Base-by-base conservation (phyloP, 1,140 invertebrate species). In the Rhyacophila brunnea region DNA sequence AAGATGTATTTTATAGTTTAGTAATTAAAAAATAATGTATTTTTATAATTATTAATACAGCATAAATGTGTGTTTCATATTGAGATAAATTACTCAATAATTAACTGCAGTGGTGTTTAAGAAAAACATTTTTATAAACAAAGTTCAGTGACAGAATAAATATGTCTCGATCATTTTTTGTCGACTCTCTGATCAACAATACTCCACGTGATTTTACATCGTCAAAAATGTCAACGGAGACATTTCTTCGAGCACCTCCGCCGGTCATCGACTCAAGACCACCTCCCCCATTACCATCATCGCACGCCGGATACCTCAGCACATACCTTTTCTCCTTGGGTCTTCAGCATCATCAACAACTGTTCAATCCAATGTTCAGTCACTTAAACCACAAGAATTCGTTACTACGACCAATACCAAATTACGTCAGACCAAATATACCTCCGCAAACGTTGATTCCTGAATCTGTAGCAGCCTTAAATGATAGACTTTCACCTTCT, bases 81-180 rank as follows among this genome's bases (percentile, higher is more conserved):
- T 35, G 34, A 35, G 6, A n/a, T 35, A 35, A 35, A 35, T 7
- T 35, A 35, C n/a, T n/a, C n/a, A n/a, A n/a, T n/a, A n/a, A n/a
- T n/a, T n/a, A n/a, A n/a, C n/a, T n/a, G n/a, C n/a, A n/a, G n/a
- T n/a, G n/a, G n/a, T n/a, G n/a, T n/a, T n/a, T n/a, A n/a, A n/a
- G n/a, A n/a, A n/a, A n/a, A n/a, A n/a, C n/a, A n/a, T n/a, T n/a
- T 35, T 35, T 7, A 35, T n/a, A 7, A n/a, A 35, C 34, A 40
- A 40, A 13, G 11, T 11, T 40, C 15, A 40, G 38, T 40, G 38
- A 40, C 6, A 35, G 6, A n/a, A n/a, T n/a, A n/a, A n/a, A 28
- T 52, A 90, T 89, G 87, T 89, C 87, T 51, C 82, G 86, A 53
- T 89, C 86, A 49, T 90, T 90, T 67, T 70, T 88, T 42, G 86